Conservation (phyloP, 1,140 invertebrate genomes). For the Aphelenchoides fujianensis region DNA sequence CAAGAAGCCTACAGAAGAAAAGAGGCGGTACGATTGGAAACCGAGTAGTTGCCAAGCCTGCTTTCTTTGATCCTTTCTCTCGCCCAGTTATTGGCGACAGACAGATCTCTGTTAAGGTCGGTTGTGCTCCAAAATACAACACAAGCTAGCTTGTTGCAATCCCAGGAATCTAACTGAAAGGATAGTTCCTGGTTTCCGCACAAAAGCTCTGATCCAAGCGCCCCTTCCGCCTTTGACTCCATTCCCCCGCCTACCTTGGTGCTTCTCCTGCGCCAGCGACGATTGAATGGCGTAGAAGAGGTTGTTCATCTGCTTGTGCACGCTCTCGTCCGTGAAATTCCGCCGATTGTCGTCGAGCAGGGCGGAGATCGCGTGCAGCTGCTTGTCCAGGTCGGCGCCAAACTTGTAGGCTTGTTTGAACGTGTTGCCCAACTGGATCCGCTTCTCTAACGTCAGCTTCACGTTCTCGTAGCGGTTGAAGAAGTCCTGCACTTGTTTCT, state of each 20-base stretch:
- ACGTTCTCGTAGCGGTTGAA: slow-evolving; percentile 38
- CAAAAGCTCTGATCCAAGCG: no score
- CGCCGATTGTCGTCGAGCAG: slow-evolving; percentile 32
- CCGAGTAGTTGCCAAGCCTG: no score
- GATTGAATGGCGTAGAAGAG: slow-evolving; percentile 53
- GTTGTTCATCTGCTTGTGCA: slow-evolving; percentile 51
- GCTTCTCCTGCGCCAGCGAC: slow-evolving; percentile 37
- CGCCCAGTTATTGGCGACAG: no score
- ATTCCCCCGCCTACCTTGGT: slow-evolving; percentile 48
- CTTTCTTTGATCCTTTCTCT: no score
- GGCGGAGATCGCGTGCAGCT: slow-evolving; percentile 44
- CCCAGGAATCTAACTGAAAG: no score
- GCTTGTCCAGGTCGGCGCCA: slow-evolving; percentile 48
- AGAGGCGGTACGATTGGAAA: no score
- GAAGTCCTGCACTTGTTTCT: slow-evolving; percentile 20
- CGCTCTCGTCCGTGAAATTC: slow-evolving; percentile 38
- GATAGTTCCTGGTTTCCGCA: no score
- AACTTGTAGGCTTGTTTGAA: slow-evolving; percentile 55
- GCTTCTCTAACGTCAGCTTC: slow-evolving; percentile 42
- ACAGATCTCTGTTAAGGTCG: not conserved
- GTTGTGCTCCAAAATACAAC: not conserved
- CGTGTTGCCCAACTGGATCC: slow-evolving; percentile 44
- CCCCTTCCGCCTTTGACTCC: no score
- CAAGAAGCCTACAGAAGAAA: no score
- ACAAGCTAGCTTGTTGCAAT: no score